Percentiles rank a stretch among this genome's conserved stretches.
phyloP scores from a whole-genome alignment of 2,888 invertebrate genomes.

The Unio pictorum region DNA sequence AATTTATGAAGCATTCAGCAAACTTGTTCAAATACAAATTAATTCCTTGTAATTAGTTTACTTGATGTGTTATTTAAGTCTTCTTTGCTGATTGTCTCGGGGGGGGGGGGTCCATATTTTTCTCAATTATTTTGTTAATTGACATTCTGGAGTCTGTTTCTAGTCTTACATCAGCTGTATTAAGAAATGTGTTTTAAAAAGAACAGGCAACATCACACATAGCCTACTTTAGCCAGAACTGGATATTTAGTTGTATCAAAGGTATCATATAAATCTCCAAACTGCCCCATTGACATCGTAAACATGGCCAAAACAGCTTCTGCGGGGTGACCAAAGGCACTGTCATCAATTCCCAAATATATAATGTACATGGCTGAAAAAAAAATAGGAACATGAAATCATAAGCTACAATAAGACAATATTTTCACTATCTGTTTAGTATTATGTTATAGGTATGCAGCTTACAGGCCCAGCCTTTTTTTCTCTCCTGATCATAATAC shows the following conservation, averaged over 20 bases:
- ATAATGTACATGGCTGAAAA: slow-evolving; percentile 71
- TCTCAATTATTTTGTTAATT: too few species aligned
- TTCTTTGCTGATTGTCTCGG: too few species aligned
- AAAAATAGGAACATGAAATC: slow-evolving; percentile 9
- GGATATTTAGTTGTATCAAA: slow-evolving; percentile 88
- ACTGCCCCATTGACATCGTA: slow-evolving; percentile 97
- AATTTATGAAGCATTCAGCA: too few species aligned
- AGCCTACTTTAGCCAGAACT: slow-evolving; percentile 83
- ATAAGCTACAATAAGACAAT: neutral
- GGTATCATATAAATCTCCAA: slow-evolving; percentile 93
- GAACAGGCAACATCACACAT: neutral
- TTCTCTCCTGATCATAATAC: too few species aligned
- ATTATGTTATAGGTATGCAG: neutral
- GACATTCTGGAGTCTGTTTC: too few species aligned
- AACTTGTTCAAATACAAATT: too few species aligned
- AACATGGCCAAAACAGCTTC: slow-evolving; percentile 99
- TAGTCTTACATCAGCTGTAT: too few species aligned
- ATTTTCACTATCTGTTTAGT: neutral
- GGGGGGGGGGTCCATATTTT: too few species aligned
- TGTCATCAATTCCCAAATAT: slow-evolving; percentile 64
- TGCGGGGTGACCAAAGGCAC: slow-evolving; percentile 79
- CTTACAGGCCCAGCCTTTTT: too few species aligned
- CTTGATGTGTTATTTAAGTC: too few species aligned
- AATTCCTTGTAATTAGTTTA: too few species aligned
- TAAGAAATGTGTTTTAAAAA: too few species aligned